Evolutionary conservation across 2,113 vertebrate genomes (phyloP).

Genomic region (Eonycteris spelaea): DNA sequence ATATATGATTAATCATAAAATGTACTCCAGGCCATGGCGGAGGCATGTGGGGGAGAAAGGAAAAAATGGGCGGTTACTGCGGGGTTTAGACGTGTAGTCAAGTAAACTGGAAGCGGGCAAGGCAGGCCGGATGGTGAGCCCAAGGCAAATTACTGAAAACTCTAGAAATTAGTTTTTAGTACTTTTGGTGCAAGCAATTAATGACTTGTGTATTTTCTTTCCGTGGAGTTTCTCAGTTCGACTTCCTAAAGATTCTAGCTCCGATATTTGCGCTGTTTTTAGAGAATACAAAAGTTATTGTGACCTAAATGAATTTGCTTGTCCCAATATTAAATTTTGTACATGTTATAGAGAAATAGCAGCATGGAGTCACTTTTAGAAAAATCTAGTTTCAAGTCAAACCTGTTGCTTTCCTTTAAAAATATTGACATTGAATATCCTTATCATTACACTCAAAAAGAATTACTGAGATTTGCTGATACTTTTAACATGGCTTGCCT

Average conservation of each 20-base stretch:
- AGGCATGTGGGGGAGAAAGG: neutral
- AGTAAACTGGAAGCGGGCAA: neutral
- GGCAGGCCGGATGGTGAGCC: neutral
- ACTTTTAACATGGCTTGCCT: neutral
- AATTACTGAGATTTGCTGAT: neutral
- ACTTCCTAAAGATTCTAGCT: neutral
- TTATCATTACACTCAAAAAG: neutral
- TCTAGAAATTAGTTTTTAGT: neutral
- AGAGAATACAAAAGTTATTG: neutral
- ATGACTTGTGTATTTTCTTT: neutral
- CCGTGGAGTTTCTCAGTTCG: neutral
- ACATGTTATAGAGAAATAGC: neutral
- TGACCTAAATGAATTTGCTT: neutral
- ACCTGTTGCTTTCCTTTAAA: neutral
- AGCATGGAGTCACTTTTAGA: neutral
- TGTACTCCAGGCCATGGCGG: neutral
- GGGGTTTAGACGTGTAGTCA: neutral
- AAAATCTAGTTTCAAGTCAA: conserved; percentile 24
- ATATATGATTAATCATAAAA: neutral
- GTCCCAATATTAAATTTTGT: neutral
- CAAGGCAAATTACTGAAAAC: neutral
- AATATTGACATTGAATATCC: neutral
- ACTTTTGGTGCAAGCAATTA: neutral
- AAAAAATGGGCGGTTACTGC: neutral
- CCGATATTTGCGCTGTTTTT: neutral